Percentiles rank a stretch among this genome's conserved stretches.
phyloP scores from a whole-genome alignment of 2,888 invertebrate species.

The Escarpia spicata region DNA sequence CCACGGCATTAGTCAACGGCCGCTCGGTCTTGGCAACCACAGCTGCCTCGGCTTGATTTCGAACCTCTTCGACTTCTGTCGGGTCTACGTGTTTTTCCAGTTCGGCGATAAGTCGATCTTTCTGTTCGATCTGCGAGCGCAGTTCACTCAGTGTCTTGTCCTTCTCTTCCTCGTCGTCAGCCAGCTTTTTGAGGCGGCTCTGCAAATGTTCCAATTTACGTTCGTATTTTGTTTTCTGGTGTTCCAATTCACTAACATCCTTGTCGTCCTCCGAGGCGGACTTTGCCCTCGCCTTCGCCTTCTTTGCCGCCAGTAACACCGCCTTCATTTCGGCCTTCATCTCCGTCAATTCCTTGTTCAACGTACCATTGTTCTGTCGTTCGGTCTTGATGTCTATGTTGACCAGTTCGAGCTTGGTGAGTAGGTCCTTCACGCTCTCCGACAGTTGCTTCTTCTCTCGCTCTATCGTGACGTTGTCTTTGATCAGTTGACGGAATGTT shows the following conservation, averaged over 20 bases:
- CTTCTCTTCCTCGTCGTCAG: background rate
- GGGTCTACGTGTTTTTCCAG: background rate
- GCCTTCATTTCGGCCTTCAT: background rate
- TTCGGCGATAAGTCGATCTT: background rate
- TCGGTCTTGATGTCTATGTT: background rate
- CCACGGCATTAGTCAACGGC: background rate
- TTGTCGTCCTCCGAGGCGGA: background rate
- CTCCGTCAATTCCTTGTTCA: slow-evolving; percentile 1
- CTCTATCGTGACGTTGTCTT: slow-evolving; percentile 3
- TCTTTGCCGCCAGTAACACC: background rate
- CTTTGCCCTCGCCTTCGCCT: slow-evolving; percentile 8
- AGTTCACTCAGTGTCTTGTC: background rate
- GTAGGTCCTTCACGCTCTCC: background rate
- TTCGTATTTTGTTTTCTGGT: background rate
- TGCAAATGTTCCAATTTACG: background rate
- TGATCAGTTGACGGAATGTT: background rate
- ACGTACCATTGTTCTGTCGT: background rate
- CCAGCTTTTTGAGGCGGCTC: background rate
- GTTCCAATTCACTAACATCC: background rate
- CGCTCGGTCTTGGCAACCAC: background rate
- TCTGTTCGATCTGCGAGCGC: background rate
- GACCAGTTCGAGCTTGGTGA: background rate
- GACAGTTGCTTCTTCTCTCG: background rate
- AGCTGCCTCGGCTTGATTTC: background rate
- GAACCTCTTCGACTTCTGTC: background rate